Conservation (phyloP, 2,888 invertebrate genomes). For the Melipona bicolor region DNA sequence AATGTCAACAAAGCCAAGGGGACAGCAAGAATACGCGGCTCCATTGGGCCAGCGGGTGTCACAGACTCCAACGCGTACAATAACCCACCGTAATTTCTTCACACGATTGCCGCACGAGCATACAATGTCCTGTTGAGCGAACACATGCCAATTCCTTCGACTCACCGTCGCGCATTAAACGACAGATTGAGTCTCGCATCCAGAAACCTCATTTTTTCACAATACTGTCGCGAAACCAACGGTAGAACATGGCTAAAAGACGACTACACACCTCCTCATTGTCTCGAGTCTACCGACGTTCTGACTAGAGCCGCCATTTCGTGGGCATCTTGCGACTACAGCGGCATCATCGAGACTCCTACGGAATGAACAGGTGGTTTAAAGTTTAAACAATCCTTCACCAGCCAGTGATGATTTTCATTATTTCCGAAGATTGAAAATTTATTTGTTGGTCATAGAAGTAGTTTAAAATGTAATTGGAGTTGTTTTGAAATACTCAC, state of each 20-base stretch:
- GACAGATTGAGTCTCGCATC: conserved; percentile 54
- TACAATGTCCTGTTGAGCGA: conserved; percentile 62
- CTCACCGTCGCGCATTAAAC: conserved; percentile 59
- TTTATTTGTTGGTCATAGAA: neutral
- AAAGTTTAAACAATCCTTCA: conserved; percentile 28
- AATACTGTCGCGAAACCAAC: conserved; percentile 48
- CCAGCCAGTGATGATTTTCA: neutral
- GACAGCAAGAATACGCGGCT: conserved; percentile 71
- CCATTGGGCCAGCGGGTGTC: conserved; percentile 72
- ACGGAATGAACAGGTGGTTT: conserved; percentile 42
- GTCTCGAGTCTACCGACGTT: conserved; percentile 71
- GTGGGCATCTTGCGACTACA: conserved; percentile 26
- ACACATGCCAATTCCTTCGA: conserved; percentile 64
- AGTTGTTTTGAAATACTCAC: neutral
- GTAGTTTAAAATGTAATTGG: neutral
- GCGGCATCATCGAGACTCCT: conserved; percentile 8
- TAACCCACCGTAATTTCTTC: conserved; percentile 56
- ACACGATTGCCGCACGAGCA: conserved; percentile 63
- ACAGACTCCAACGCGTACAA: conserved; percentile 73
- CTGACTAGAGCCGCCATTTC: conserved; percentile 65
- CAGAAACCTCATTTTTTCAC: conserved; percentile 64
- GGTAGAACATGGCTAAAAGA: conserved; percentile 65
- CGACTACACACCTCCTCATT: conserved; percentile 72
- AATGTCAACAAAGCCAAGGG: conserved; percentile 74
- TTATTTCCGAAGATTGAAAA: neutral